Base-by-base conservation (phyloP, 2,113 vertebrate genomes). In the Pteronura brasiliensis region DNA sequence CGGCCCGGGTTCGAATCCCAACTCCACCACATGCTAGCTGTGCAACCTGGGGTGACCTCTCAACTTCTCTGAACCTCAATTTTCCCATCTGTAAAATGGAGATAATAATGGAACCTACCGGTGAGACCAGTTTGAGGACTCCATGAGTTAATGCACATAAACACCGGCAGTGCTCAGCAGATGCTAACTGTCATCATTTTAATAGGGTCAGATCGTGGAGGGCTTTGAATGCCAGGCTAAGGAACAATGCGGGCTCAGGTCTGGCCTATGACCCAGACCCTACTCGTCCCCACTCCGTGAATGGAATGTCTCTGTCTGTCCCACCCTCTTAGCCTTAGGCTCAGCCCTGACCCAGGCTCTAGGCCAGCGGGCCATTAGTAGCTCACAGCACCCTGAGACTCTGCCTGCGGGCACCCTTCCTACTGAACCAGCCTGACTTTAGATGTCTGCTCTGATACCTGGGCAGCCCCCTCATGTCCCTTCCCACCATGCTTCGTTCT, bases 41-140 rank as follows among this genome's bases (percentile, higher is more conserved):
- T 65, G 63, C 23, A 52, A 76, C 71, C 74, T 92, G 77, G 20
- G 44, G 61, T 0, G 65, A 52, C 18, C 59, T 87, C 34, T 87
- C 69, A 77, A 85, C 10, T 93, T 93, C 57, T 89, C 71, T 96
- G 44, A n/a, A 29, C 61, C 85, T 80, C 89, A 92, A 4, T 71
- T 69, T 93, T 57, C 21, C 39, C 47, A 95, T 52, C 93, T 93
- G 59, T 79, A 77, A 96, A 95, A 86, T 87, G 65, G 27, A 15
- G 20, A 34, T 82, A n/a, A 84, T 52, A 88, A 81, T 4, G 14
- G 81, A 79, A 72, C 4, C 42, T 69, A 39, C 25, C 87, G 23
- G 47, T n/a, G 92, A 95, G 42, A 17, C 82, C 59, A 82, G n/a
- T 90, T 27, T 49, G 44, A 84, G 42, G 49, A 69, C 59, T 96